Percentiles rank a stretch among this genome's conserved stretches.
phyloP scores from a whole-genome alignment of 2,888 invertebrate species.

The Xylota sylvarum region DNA sequence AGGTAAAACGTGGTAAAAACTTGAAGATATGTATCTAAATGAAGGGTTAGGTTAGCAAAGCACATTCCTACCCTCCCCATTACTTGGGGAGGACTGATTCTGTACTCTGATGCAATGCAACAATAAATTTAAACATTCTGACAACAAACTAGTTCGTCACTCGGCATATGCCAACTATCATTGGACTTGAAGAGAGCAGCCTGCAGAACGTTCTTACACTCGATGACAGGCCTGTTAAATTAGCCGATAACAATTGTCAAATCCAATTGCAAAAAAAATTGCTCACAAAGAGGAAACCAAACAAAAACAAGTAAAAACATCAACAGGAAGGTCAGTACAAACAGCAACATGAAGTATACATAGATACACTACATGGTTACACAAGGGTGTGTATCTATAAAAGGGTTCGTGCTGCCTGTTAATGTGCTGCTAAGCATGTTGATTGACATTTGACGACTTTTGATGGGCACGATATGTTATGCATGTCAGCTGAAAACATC shows the following conservation, averaged over 20 bases:
- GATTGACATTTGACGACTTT: constrained; percentile 81
- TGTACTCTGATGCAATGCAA: constrained; percentile 10
- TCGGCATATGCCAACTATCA: constrained; percentile 51
- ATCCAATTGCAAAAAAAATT: constrained; percentile 61
- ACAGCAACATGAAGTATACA: constrained; percentile 54
- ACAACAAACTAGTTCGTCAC: constrained; percentile 43
- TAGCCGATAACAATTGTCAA: constrained; percentile 76
- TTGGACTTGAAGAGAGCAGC: constrained; percentile 55
- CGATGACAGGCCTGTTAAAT: constrained; percentile 75
- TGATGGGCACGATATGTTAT: constrained; percentile 79
- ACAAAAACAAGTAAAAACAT: constrained; percentile 29
- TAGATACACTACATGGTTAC: constrained; percentile 12
- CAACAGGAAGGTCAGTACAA: constrained; percentile 72
- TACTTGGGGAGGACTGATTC: constrained; percentile 27
- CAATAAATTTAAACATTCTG: constrained; percentile 56
- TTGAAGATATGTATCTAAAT: too few relatives aligned
- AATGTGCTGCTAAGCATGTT: constrained; percentile 77
- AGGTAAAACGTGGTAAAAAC: too few relatives aligned
- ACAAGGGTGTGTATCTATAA: constrained; percentile 18
- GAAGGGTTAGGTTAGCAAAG: too few relatives aligned
- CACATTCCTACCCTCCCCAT: not conserved
- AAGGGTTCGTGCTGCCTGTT: constrained; percentile 71
- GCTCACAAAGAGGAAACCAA: constrained; percentile 34
- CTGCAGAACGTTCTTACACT: constrained; percentile 46
- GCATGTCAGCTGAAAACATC: constrained; percentile 73